phyloP scores from a whole-genome alignment of 1,140 invertebrate genomes.

The Heliothis subflexa region DNA sequence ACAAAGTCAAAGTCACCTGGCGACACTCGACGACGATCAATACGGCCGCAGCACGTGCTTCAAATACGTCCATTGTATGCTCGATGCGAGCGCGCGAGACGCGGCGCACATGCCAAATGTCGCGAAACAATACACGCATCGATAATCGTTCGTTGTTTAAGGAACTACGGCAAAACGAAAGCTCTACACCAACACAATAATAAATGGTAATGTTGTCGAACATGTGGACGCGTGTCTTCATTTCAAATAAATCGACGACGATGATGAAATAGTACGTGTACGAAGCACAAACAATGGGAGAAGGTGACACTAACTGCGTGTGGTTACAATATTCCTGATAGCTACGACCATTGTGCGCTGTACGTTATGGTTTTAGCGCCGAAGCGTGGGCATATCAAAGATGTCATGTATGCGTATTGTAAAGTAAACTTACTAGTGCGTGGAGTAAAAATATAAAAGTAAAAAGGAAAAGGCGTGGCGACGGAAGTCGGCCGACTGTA shows the following conservation, averaged over 20 bases:
- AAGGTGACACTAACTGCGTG: conserved; percentile 63
- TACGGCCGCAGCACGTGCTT: conserved; percentile 78
- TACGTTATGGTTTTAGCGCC: conserved; percentile 51
- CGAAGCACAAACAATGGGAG: conserved; percentile 65
- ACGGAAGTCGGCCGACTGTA: conserved; percentile 53
- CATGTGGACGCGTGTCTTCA: conserved; percentile 69
- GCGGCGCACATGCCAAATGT: conserved; percentile 77
- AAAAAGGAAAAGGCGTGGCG: conserved; percentile 62
- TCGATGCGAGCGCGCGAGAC: conserved; percentile 69
- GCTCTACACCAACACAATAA: conserved; percentile 66
- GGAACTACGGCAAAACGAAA: conserved; percentile 68
- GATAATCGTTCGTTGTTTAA: conserved; percentile 71
- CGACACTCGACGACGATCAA: conserved; percentile 69
- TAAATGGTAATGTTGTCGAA: conserved; percentile 69
- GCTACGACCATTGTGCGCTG: conserved; percentile 52
- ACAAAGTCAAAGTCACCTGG: conserved; percentile 71
- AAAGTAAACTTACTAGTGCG: conserved; percentile 47
- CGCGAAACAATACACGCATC: conserved; percentile 75
- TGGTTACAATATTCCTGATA: conserved; percentile 55
- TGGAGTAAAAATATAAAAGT: conserved; percentile 55
- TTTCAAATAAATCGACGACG: conserved; percentile 67
- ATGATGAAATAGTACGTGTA: conserved; percentile 74
- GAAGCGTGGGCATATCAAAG: conserved; percentile 56
- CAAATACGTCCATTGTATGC: conserved; percentile 76
- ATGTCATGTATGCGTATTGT: conserved; percentile 47